A percentile compares a stretch with the other conserved stretches of the same genome.
These are phyloP conservation scores for Hedychridium roseum DNA, from an alignment of 2,888 invertebrate genomes.

Conservation along the genomic window DNA sequence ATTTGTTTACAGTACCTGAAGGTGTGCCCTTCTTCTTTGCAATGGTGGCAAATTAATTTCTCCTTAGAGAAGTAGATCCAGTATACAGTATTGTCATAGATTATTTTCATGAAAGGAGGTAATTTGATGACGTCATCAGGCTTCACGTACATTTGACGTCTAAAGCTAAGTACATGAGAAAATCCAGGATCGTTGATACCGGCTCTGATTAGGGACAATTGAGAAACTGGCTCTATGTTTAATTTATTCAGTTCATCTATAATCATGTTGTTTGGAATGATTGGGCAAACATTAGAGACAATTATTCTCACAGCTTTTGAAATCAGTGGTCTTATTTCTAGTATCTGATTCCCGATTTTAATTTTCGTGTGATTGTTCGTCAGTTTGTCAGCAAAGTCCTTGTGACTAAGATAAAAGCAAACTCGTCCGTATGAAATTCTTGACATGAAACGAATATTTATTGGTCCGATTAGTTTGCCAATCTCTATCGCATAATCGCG, in stretches of 20 bases:
- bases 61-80: background rate
- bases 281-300: conserved; percentile 29
- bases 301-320: conserved; percentile 17
- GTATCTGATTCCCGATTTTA: background rate
- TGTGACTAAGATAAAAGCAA: conserved; percentile 19
- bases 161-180: conserved; percentile 26
- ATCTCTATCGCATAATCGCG: conserved; percentile 13
- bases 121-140: background rate
- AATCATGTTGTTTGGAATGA: conserved; percentile 25
- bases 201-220: conserved; percentile 23
- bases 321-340: conserved; percentile 21
- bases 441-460: conserved; percentile 16
- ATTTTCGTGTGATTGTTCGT: conserved; percentile 10
- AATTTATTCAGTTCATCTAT: conserved; percentile 16
- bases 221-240: conserved; percentile 20
- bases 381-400: conserved; percentile 12
- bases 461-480: conserved; percentile 10
- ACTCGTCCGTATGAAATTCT: conserved; percentile 20
- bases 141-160: conserved; percentile 1
- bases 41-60: background rate
- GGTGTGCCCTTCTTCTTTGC: conserved; percentile 1
- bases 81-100: background rate
- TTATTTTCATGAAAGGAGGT: background rate
- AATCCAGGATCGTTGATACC: conserved; percentile 21
- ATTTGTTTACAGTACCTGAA: background rate